These are phyloP conservation scores for Latrodectus elegans DNA, from an alignment of 2,888 invertebrate genomes.

Conservation along the genomic window DNA sequence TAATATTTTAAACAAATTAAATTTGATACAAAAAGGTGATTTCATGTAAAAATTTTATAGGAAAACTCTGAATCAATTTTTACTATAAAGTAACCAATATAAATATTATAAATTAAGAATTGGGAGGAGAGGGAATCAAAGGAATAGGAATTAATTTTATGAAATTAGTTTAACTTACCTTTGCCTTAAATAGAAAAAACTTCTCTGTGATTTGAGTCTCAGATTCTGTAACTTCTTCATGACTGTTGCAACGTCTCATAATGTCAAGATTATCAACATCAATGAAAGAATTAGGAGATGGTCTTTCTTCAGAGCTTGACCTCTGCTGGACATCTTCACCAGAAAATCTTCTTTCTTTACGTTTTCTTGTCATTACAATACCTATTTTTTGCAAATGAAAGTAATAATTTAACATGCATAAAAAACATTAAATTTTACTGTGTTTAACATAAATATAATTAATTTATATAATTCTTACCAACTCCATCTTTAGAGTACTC, in stretches of 20 bases:
- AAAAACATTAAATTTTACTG: too few relatives aligned
- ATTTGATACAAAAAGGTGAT: too few relatives aligned
- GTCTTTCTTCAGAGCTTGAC: slow-evolving; percentile 71
- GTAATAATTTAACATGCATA: background rate
- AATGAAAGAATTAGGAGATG: slow-evolving; percentile 40
- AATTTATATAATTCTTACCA: background rate
- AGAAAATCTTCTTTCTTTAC: slow-evolving; percentile 58
- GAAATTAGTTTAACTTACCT: background rate
- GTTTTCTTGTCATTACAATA: slow-evolving; percentile 44
- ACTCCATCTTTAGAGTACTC: too few relatives aligned
- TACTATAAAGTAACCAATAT: too few relatives aligned
- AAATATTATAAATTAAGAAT: too few relatives aligned
- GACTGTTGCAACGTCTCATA: slow-evolving; percentile 69
- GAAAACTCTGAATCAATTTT: too few relatives aligned
- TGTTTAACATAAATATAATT: background rate
- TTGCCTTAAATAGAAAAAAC: background rate
- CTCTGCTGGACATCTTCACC: slow-evolving; percentile 65
- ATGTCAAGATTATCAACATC: slow-evolving; percentile 46
- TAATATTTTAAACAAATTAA: too few relatives aligned
- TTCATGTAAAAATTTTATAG: too few relatives aligned
- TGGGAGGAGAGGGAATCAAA: too few relatives aligned
- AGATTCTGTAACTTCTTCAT: slow-evolving; percentile 69
- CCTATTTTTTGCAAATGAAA: background rate
- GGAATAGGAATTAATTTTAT: too few relatives aligned
- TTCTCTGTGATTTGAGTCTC: background rate